phyloP scores from a whole-genome alignment of 2,888 invertebrate genomes.

The Epirrita christyi region DNA sequence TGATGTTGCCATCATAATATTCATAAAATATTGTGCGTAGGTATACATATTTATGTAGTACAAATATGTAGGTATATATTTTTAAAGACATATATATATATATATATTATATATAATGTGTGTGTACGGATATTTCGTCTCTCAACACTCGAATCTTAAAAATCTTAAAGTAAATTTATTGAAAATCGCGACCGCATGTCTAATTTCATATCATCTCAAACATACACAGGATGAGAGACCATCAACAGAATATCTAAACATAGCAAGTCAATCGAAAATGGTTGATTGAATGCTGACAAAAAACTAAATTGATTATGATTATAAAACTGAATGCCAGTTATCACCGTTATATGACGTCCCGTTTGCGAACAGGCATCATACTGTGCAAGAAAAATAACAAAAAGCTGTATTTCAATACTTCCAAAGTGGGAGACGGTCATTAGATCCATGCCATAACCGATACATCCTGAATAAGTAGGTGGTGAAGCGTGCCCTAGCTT shows the following conservation, averaged over 20 bases:
- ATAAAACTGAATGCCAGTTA: conserved; percentile 59
- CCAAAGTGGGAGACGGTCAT: conserved; percentile 78
- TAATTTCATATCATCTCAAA: no score
- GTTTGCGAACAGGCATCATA: conserved; percentile 64
- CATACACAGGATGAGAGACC: neutral
- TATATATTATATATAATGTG: no score
- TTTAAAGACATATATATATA: no score
- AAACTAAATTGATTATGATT: conserved; percentile 58
- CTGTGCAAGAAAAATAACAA: conserved; percentile 69
- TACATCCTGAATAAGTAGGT: conserved; percentile 81
- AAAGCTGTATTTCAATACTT: conserved; percentile 70
- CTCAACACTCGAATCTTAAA: no score
- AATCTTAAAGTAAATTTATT: no score
- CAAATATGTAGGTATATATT: no score
- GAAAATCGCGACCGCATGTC: no score
- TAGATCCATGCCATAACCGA: conserved; percentile 80
- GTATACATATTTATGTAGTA: no score
- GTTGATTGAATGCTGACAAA: conserved; percentile 37
- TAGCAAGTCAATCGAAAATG: conserved; percentile 27
- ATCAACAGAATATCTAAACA: conserved; percentile 10
- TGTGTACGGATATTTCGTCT: no score
- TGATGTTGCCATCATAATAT: no score
- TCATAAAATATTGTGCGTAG: no score
- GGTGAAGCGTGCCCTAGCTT: conserved; percentile 71
- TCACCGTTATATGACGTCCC: conserved; percentile 78